Evolutionary conservation across 2,888 invertebrate species (phyloP).

Genomic region (Scelioninae gen. 2): DNA sequence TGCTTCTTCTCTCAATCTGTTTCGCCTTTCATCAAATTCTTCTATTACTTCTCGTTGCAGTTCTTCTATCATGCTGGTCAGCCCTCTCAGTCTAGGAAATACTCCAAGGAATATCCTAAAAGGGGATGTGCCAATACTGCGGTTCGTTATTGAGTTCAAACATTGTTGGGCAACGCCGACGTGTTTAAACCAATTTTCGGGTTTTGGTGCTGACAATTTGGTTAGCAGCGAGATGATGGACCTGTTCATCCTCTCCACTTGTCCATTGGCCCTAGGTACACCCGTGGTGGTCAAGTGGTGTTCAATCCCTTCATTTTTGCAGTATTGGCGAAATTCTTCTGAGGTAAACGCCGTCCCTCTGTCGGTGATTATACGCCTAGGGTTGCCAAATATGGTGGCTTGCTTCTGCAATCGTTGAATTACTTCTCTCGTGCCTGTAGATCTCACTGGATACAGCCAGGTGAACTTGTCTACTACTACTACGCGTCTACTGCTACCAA

Average conservation of each 20-base stretch:
- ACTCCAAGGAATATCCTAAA: not conserved
- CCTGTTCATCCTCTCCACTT: not conserved
- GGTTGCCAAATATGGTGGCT: not conserved
- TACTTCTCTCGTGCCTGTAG: not conserved
- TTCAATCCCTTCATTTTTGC: not conserved
- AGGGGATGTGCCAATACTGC: not conserved
- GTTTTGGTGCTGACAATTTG: not conserved
- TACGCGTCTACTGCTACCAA: conserved; percentile 13
- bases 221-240: not conserved
- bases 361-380: not conserved
- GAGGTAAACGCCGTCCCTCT: not conserved
- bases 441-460: not conserved
- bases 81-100: not conserved
- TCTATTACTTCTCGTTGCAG: not conserved
- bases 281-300: not conserved
- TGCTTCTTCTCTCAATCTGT: too few relatives aligned
- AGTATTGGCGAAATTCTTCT: not conserved
- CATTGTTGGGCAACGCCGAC: not conserved
- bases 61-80: not conserved
- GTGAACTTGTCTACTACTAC: not conserved
- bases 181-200: not conserved
- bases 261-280: not conserved
- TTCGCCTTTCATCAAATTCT: not conserved
- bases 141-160: not conserved
- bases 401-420: not conserved